Conservation (phyloP, 2,888 invertebrate genomes). For the Meandrusa payeni region DNA sequence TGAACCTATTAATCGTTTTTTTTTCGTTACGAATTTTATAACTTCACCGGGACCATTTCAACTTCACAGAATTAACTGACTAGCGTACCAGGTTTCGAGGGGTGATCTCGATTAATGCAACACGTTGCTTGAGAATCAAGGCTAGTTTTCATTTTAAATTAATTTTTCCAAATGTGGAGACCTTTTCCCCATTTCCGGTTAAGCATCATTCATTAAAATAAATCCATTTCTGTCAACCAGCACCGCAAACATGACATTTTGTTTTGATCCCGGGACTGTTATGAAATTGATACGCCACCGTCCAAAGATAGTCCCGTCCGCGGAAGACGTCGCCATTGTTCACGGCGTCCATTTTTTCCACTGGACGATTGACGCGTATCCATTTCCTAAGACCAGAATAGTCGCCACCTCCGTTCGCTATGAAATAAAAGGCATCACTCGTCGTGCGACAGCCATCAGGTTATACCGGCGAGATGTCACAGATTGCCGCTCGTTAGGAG, state of each 20-base stretch:
- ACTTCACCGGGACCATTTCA: too few relatives aligned
- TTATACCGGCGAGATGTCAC: conserved; percentile 65
- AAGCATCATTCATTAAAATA: too few relatives aligned
- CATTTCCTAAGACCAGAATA: conserved; percentile 74
- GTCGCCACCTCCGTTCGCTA: conserved; percentile 51
- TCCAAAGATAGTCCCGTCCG: conserved; percentile 56
- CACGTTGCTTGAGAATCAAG: too few relatives aligned
- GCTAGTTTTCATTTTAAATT: too few relatives aligned
- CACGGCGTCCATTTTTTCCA: conserved; percentile 51
- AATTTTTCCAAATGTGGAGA: too few relatives aligned
- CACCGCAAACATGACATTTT: conserved; percentile 14
- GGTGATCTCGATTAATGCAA: too few relatives aligned
- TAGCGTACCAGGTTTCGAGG: too few relatives aligned
- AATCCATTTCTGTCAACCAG: conserved; percentile 13
- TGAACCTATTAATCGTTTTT: too few relatives aligned
- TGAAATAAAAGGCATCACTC: conserved; percentile 77
- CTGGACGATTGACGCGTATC: conserved; percentile 72
- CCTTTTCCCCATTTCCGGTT: too few relatives aligned
- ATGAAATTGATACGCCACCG: conserved; percentile 26
- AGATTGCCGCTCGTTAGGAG: conserved; percentile 74
- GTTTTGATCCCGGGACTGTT: conserved; percentile 17
- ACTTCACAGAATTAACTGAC: too few relatives aligned
- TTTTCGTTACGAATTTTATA: too few relatives aligned
- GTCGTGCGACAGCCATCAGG: conserved; percentile 58
- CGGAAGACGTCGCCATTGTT: conserved; percentile 63